Conservation (phyloP, 2,888 invertebrate species). For the Erebia ligea region DNA sequence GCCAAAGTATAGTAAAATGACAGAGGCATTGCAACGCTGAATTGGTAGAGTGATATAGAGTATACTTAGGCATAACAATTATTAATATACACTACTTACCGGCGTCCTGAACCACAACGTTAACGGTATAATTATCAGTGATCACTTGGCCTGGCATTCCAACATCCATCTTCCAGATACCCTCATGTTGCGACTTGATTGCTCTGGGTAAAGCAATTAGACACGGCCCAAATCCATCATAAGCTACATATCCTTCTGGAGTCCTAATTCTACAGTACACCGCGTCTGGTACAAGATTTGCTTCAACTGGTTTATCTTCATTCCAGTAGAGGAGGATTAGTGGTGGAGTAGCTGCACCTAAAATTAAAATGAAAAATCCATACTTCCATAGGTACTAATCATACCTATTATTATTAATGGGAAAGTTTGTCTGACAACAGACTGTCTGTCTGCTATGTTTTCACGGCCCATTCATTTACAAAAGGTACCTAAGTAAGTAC, state of each 20-base stretch:
- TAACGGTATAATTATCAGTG: slow-evolving; percentile 48
- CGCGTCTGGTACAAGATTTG: slow-evolving; percentile 58
- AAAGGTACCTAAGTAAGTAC: no score
- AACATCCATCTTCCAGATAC: slow-evolving; percentile 59
- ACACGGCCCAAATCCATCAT: slow-evolving; percentile 65
- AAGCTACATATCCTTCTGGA: slow-evolving; percentile 47
- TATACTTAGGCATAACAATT: neutral
- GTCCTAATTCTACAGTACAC: slow-evolving; percentile 62
- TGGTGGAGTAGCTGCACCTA: slow-evolving; percentile 16
- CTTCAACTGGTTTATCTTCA: slow-evolving; percentile 49
- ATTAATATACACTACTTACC: slow-evolving; percentile 46
- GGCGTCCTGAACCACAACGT: slow-evolving; percentile 49
- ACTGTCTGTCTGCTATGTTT: no score
- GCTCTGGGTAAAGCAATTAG: slow-evolving; percentile 54
- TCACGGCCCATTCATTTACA: no score
- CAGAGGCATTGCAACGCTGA: no score
- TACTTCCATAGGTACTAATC: no score
- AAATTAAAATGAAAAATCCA: slow-evolving; percentile 3
- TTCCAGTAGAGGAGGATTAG: slow-evolving; percentile 39
- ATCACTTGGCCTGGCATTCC: slow-evolving; percentile 55
- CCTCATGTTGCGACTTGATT: slow-evolving; percentile 51
- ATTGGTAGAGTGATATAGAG: no score
- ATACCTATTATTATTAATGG: neutral
- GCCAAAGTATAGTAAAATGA: no score
- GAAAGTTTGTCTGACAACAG: no score